These are phyloP conservation scores for Brachylomia viminalis DNA, from an alignment of 2,888 invertebrate species.

Conservation along the genomic window DNA sequence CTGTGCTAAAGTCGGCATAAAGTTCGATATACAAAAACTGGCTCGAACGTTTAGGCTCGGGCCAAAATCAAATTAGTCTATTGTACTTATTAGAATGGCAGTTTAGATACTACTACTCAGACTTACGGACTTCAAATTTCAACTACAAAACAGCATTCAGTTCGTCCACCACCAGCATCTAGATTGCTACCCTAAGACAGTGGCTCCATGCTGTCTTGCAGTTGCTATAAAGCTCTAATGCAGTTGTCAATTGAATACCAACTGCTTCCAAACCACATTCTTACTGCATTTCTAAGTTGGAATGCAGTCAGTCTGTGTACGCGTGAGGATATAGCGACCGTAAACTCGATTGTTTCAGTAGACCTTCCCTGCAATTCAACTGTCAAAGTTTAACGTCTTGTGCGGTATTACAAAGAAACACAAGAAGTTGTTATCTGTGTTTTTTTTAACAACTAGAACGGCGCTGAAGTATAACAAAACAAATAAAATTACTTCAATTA, in stretches of 20 bases:
- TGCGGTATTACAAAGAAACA: constrained; percentile 23
- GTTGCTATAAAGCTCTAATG: constrained; percentile 15
- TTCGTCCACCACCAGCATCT: neutral
- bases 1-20: no score
- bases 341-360: constrained; percentile 28
- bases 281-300: constrained; percentile 29
- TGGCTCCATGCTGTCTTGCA: constrained; percentile 20
- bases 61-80: neutral
- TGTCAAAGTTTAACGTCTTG: constrained; percentile 19
- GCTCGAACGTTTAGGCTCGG: no score
- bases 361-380: constrained; percentile 3
- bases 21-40: no score
- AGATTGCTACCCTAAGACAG: neutral
- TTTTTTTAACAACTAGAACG: constrained; percentile 23
- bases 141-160: neutral
- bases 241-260: constrained; percentile 18
- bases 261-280: constrained; percentile 35
- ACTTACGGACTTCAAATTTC: neutral
- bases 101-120: neutral
- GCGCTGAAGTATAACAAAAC: constrained; percentile 31
- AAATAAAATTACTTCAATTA: constrained; percentile 46
- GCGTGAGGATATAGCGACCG: neutral
- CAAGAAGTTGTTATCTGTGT: constrained; percentile 23
- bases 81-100: constrained; percentile 3
- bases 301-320: constrained; percentile 26